Evolutionary conservation across 2,113 vertebrate species (phyloP), one percentile per base, ranked within the genome.

Genomic region (Dromas ardeola): DNA sequence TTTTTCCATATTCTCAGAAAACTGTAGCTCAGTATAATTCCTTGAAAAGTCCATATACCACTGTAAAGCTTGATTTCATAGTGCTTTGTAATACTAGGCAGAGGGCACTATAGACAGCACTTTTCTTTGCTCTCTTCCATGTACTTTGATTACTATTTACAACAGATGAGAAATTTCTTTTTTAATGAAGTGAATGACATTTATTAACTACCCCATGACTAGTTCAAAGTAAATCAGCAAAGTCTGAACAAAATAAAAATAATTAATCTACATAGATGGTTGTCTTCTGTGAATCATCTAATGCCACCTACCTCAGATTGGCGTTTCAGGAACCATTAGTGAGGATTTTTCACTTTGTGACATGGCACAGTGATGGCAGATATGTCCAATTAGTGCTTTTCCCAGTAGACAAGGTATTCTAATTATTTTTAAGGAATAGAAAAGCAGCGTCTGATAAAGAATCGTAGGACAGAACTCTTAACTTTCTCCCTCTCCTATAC

Each of bases 141-240:
- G 5, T 81, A 42, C 45, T 95, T 89, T 67, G 67, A 88, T 95
- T 96, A 82, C n/a, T 97, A n/a, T 94, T 97, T 97, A 49, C 40
- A 96, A 86, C 22, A 93, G 76, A 86, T 87, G 21, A 94, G 61
- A 97, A 97, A n/a, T 91, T 97, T 32, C 52, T 6, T 91, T 97
- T 93, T 98, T 98, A 98, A 98, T 97, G 81, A 98, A 94, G 86
- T 95, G 81, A 96, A 96, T 98, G 98, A 96, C 96, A 98, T 98
- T 98, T 98, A 96, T 96, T 97, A 98, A 97, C 83, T 97, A 96
- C 79, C 70, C 29, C 43, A 90, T 80, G 80, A 96, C 77, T 95
- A 95, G 66, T 89, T 95, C 86, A 91, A 97, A 96, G 93, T 76
- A 95, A 95, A 95, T 90, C 84, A 91, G 67, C 34, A 63, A 88